Conservation (phyloP, 1,140 invertebrate species). For the Drosophila azteca region DNA sequence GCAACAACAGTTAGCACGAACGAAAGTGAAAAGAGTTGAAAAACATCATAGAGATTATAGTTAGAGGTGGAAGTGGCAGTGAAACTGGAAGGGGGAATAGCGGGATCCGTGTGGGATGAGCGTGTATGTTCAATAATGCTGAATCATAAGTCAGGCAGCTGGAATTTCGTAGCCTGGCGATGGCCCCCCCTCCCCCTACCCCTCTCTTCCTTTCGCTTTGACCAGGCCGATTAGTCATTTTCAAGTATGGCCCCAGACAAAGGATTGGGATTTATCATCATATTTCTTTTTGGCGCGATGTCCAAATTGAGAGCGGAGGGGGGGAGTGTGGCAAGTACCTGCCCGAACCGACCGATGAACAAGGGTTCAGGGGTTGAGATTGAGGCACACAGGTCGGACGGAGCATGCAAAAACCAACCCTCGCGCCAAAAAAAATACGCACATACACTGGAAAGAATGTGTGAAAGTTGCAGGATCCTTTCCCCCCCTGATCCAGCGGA, state of each 20-base stretch:
- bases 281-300: conserved; percentile 42
- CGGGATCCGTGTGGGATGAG: conserved; percentile 26
- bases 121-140: conserved; percentile 37
- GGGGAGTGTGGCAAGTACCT: conserved; percentile 40
- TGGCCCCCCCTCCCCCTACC: no score
- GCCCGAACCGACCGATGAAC: conserved; percentile 20
- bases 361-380: conserved; percentile 50
- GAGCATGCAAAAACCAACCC: conserved; percentile 64
- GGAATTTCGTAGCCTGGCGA: conserved; percentile 9
- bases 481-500: no score
- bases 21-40: conserved; percentile 72
- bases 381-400: conserved; percentile 48
- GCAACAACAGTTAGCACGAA: conserved; percentile 39
- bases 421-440: conserved; percentile 56
- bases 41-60: conserved; percentile 53
- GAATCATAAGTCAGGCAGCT: conserved; percentile 55
- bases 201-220: conserved; percentile 13
- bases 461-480: conserved; percentile 46
- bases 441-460: conserved; percentile 36
- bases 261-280: conserved; percentile 18
- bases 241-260: conserved; percentile 32
- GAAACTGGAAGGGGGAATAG: not conserved
- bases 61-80: not conserved
- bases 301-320: conserved; percentile 25
- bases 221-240: conserved; percentile 57